phyloP scores from a whole-genome alignment of 2,888 invertebrate genomes.

The Cryptocephalus moraei region DNA sequence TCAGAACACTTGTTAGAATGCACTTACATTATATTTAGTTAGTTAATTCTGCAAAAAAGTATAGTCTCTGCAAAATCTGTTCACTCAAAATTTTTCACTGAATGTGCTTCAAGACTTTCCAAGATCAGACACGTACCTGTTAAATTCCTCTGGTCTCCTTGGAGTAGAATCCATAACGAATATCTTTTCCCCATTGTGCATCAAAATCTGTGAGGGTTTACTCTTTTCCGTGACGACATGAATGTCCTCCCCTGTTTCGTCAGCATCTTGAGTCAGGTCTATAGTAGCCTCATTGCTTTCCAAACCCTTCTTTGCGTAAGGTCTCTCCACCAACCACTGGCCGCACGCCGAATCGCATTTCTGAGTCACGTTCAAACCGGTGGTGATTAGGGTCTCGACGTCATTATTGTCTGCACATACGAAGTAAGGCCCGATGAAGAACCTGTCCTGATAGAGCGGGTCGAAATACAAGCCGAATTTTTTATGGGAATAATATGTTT shows the following conservation, averaged over 20 bases:
- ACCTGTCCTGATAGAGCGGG: constrained; percentile 23
- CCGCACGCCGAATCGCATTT: constrained; percentile 10
- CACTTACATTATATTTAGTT: no score
- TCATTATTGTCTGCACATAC: constrained; percentile 21
- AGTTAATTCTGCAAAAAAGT: no score
- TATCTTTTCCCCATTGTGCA: constrained; percentile 9
- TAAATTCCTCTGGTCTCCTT: constrained; percentile 16
- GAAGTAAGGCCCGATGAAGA: constrained; percentile 36
- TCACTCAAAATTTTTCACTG: background rate
- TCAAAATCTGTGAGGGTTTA: background rate
- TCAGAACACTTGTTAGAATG: no score
- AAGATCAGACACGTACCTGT: constrained; percentile 17
- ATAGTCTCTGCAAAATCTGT: background rate
- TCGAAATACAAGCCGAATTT: constrained; percentile 33
- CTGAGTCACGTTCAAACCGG: constrained; percentile 4
- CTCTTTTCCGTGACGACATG: background rate
- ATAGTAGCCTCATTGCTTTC: constrained; percentile 7
- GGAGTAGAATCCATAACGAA: constrained; percentile 10
- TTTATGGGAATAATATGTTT: constrained; percentile 18
- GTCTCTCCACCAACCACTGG: constrained; percentile 17
- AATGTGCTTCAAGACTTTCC: no score
- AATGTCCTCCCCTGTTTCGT: background rate
- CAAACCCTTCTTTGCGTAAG: background rate
- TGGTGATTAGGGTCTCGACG: constrained; percentile 28
- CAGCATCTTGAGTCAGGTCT: constrained; percentile 12